These are phyloP conservation scores for Bufotes viridis DNA, from an alignment of 2,797 vertebrate genomes.

Conservation along the genomic window DNA sequence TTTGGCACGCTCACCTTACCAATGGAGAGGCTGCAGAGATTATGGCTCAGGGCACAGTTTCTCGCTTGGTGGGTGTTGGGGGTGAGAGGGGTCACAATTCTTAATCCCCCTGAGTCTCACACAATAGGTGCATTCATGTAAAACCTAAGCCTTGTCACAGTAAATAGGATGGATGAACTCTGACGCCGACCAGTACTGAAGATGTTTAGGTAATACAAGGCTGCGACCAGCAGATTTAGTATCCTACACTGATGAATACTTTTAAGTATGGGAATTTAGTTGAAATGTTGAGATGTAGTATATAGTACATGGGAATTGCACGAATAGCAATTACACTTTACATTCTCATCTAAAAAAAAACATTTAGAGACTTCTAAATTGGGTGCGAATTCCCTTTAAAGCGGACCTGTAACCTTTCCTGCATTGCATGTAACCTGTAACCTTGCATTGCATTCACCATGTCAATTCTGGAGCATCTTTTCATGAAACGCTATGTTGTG, in stretches of 20 bases:
- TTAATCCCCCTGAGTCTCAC: neutral
- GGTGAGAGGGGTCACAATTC: neutral
- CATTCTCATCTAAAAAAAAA: too few relatives aligned
- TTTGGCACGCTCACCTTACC: neutral
- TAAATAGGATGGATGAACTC: neutral
- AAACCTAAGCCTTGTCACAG: neutral
- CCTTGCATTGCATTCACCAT: too few relatives aligned
- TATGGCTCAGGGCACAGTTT: neutral
- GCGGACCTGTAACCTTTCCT: too few relatives aligned
- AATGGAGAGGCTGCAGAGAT: neutral
- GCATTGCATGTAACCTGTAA: too few relatives aligned
- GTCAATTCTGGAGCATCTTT: too few relatives aligned
- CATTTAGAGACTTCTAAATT: too few relatives aligned
- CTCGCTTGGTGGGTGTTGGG: too few relatives aligned
- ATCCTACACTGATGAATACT: neutral
- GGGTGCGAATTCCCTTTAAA: too few relatives aligned
- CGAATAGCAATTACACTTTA: too few relatives aligned
- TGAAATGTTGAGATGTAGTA: neutral
- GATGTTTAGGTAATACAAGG: neutral
- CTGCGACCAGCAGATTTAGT: neutral
- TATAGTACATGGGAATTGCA: too few relatives aligned
- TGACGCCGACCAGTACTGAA: neutral
- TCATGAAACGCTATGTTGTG: too few relatives aligned
- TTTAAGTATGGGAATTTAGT: neutral
- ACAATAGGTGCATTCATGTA: slow-evolving; percentile 17